phyloP scores from a whole-genome alignment of 92 coral and sea anemone species.

The Zoanthus sansibaricus region DNA sequence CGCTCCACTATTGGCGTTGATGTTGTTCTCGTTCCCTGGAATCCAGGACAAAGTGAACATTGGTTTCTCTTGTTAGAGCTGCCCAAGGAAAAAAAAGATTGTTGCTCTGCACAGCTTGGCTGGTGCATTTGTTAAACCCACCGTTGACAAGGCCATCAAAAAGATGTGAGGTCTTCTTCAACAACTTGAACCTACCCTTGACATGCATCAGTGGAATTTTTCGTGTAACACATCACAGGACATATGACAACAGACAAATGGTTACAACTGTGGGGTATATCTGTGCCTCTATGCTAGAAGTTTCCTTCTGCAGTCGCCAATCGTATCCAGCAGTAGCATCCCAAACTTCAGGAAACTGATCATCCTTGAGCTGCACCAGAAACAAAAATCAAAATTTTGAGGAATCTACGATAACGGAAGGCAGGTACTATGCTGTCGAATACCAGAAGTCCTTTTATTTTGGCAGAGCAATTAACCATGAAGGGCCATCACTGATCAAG shows the following conservation, averaged over 20 bases:
- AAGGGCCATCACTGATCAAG: constrained; percentile 2
- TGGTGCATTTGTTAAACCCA: constrained; percentile 47
- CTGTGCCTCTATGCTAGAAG: constrained; percentile 55
- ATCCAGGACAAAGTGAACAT: constrained; percentile 47
- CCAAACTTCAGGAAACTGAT: constrained; percentile 44
- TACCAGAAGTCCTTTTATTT: constrained; percentile 6
- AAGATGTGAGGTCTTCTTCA: constrained; percentile 58
- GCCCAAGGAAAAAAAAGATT: constrained; percentile 48
- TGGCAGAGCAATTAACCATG: constrained; percentile 1
- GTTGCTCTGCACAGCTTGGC: constrained; percentile 60
- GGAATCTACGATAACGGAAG: constrained; percentile 4
- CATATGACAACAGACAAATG: constrained; percentile 60
- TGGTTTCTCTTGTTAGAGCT: constrained; percentile 71
- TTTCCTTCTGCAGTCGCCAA: constrained; percentile 25
- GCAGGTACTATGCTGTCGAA: neutral
- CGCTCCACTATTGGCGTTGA: constrained; percentile 51
- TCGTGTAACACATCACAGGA: constrained; percentile 37
- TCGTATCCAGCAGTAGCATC: constrained; percentile 40
- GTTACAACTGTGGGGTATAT: constrained; percentile 68
- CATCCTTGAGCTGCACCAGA: constrained; percentile 65
- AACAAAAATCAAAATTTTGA: constrained; percentile 22
- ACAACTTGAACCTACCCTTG: constrained; percentile 47
- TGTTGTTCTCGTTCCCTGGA: constrained; percentile 62
- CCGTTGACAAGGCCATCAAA: constrained; percentile 39
- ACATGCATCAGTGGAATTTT: constrained; percentile 46